A percentile compares a stretch with the other conserved stretches of the same genome.
Conservation (phyloP, 2,888 invertebrate species). For the Heteromyza rotundicornis region DNA sequence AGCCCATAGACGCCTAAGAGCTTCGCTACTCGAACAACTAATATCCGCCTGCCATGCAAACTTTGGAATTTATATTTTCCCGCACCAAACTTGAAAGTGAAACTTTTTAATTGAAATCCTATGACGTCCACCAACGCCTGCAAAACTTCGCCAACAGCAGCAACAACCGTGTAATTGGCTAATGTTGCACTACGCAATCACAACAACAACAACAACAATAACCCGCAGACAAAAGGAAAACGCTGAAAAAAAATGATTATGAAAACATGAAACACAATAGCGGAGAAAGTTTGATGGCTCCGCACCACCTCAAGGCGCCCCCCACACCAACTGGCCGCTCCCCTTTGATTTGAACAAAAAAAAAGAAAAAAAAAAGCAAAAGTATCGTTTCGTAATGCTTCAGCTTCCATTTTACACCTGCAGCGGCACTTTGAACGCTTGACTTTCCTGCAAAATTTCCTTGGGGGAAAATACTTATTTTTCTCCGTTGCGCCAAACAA, state of each 20-base stretch:
- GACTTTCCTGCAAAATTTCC: not conserved
- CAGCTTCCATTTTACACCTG: constrained; percentile 2
- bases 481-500: not conserved
- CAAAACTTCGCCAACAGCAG: not conserved
- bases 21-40: too few relatives aligned
- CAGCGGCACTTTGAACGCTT: not conserved
- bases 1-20: too few relatives aligned
- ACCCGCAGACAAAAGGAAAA: not conserved
- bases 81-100: not conserved
- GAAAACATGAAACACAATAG: not conserved
- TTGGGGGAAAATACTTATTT: not conserved
- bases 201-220: not conserved
- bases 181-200: not conserved
- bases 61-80: not conserved
- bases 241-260: not conserved
- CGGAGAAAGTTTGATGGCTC: too few relatives aligned
- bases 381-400: not conserved
- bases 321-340: too few relatives aligned
- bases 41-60: not conserved
- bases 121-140: constrained; percentile 4
- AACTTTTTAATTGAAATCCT: constrained; percentile 5
- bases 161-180: not conserved
- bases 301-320: too few relatives aligned
- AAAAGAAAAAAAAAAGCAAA: too few relatives aligned
- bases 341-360: too few relatives aligned